These are phyloP conservation scores for Sclerodermus sp. DNA, from an alignment of 2,888 invertebrate species.

Conservation along the genomic window DNA sequence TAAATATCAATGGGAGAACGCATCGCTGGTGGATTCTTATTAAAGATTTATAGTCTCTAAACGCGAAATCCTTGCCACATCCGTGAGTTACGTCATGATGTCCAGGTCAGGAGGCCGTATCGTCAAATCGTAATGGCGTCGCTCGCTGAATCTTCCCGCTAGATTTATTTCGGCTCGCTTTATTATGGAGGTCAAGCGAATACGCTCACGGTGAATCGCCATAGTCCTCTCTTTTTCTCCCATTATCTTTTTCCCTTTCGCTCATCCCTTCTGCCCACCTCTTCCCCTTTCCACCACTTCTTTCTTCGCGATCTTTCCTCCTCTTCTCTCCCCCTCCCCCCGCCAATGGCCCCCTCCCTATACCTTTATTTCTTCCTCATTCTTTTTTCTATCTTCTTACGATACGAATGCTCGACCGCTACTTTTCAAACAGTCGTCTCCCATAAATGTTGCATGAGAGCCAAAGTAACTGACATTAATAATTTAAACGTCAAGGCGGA, in stretches of 20 bases:
- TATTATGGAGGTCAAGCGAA: constrained; percentile 40
- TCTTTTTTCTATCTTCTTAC: too few relatives aligned
- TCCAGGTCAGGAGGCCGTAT: not conserved
- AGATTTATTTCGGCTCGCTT: constrained; percentile 28
- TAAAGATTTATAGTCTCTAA: too few relatives aligned
- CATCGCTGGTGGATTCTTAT: too few relatives aligned
- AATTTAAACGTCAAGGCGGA: constrained; percentile 32
- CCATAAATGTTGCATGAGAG: constrained; percentile 43
- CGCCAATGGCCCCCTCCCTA: not conserved
- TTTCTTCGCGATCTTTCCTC: not conserved
- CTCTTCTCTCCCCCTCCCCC: not conserved
- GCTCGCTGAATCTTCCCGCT: constrained; percentile 23
- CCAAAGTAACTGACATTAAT: constrained; percentile 37
- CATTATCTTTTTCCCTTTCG: too few relatives aligned
- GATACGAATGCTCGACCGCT: too few relatives aligned
- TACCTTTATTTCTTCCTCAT: not conserved
- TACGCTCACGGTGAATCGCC: constrained; percentile 28
- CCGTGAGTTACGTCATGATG: not conserved
- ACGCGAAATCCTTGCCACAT: not conserved
- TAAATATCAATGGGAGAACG: too few relatives aligned
- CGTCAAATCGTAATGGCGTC: constrained; percentile 14
- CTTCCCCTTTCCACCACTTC: not conserved
- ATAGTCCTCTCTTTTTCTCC: not conserved
- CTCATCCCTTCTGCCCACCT: too few relatives aligned
- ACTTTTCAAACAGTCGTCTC: constrained; percentile 3